Evolutionary conservation across 2,113 vertebrate genomes (phyloP), one percentile per base, ranked within the genome.

Genomic region (Nesogale talazaci): DNA sequence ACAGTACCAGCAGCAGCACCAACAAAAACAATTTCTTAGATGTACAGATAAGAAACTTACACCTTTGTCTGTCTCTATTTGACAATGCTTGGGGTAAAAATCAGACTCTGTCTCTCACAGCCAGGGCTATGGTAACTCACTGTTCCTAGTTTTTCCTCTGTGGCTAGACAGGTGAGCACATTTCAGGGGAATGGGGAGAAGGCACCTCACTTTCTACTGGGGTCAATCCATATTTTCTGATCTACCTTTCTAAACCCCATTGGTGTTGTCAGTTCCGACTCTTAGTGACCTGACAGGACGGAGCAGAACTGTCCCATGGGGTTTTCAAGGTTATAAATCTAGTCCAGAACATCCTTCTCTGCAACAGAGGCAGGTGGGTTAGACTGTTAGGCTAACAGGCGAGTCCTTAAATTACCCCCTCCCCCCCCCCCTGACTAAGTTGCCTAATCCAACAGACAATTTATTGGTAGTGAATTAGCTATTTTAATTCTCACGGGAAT

Each of bases 401-500:
- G 1, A 72, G 70, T 19, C 10, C 3, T 8, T 10, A 36, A 38
- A 19, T 38, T 10, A 72, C 34, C 20, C 31, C 5, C 67, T 34
- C 8, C 25, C 1, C 65, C 34, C 25, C 7, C 3, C 65, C 31
- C n/a, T n/a, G n/a, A 72, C 16, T 10, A 23, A 34, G 7, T n/a
- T 34, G 36, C 34, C 70, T 36, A 36, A 23, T 38, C n/a, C 15
- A 72, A 34, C n/a, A 7, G 46, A 12, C 9, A 52, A 52, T 70
- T 70, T 34, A 70, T 34, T n/a, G 61, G n/a, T 42, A 78, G 84
- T 59, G 74, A 72, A 34, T 70, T 10, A 46, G 42, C 42, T 46
- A 46, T 70, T 31, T 81, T 15, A 81, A 94, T 92, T 61, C 46
- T 31, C 61, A 90, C 20, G 80, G 79, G 25, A 20, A 61, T 74